Evolutionary conservation across 2,113 vertebrate species (phyloP).

Genomic region (Capricornis sumatraensis): DNA sequence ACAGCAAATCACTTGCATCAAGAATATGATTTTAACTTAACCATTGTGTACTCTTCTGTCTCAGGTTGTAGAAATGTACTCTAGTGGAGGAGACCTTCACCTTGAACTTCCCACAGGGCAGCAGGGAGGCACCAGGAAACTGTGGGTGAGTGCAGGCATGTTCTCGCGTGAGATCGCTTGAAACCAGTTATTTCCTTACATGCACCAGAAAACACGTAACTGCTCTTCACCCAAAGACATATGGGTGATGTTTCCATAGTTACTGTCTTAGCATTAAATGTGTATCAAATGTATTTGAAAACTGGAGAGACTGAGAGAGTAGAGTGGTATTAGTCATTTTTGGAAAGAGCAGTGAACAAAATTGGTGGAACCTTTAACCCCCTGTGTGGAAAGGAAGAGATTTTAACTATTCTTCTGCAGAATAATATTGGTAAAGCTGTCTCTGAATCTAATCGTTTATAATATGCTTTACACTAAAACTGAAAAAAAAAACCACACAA

Average conservation of each 20-base stretch:
- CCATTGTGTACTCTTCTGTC: not conserved
- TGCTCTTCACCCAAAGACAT: not conserved
- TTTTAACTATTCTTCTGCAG: not conserved
- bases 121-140: conserved; percentile 92
- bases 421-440: not conserved
- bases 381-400: not conserved
- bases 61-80: conserved; percentile 99
- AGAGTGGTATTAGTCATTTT: not conserved
- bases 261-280: not conserved
- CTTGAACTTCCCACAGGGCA: conserved; percentile 98
- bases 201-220: not conserved
- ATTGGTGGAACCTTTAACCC: not conserved
- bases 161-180: not conserved
- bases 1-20: not conserved
- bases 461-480: not conserved
- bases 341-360: not conserved
- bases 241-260: not conserved
- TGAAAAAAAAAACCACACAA: not conserved
- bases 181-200: not conserved
- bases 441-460: not conserved
- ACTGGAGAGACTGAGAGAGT: not conserved
- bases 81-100: conserved; percentile 97
- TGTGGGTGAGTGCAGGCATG: conserved; percentile 87
- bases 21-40: not conserved
- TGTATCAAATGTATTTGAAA: not conserved